Conservation (phyloP, 2,797 vertebrate genomes). For the Tragopan temminckii region DNA sequence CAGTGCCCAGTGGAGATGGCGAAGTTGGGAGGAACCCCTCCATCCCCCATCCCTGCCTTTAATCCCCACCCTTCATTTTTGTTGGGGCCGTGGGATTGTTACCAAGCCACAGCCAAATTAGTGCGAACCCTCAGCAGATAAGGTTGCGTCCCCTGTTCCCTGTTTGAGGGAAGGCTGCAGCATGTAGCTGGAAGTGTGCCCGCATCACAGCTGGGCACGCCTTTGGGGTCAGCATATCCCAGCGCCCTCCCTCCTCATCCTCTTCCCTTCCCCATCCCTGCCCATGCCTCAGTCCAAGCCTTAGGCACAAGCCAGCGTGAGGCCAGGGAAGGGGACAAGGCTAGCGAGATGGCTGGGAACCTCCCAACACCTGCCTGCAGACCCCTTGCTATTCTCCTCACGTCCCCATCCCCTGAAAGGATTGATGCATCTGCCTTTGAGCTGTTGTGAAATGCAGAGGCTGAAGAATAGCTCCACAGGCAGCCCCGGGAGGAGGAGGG, state of each 20-base stretch:
- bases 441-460: constrained; percentile 73
- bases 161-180: not conserved
- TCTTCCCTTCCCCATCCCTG: not conserved
- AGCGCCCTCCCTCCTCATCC: not conserved
- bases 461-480: constrained; percentile 76
- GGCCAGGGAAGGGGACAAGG: not conserved
- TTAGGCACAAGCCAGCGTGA: not conserved
- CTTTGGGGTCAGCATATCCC: not conserved
- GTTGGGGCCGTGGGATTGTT: not conserved
- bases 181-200: not conserved
- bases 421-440: constrained; percentile 80
- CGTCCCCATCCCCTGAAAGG: constrained; percentile 72
- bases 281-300: not conserved
- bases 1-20: not conserved
- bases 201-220: not conserved
- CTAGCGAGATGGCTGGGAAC: constrained; percentile 32
- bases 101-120: too few relatives aligned
- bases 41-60: not conserved
- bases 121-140: not conserved
- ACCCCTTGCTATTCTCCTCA: constrained; percentile 73
- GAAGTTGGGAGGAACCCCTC: not conserved
- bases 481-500: constrained; percentile 56
- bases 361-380: constrained; percentile 52
- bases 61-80: not conserved
- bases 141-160: not conserved